These are phyloP conservation scores for Diacarnus erythraeanus DNA, from an alignment of 37 sponge, comb jelly and placozoan genomes.

Conservation along the genomic window DNA sequence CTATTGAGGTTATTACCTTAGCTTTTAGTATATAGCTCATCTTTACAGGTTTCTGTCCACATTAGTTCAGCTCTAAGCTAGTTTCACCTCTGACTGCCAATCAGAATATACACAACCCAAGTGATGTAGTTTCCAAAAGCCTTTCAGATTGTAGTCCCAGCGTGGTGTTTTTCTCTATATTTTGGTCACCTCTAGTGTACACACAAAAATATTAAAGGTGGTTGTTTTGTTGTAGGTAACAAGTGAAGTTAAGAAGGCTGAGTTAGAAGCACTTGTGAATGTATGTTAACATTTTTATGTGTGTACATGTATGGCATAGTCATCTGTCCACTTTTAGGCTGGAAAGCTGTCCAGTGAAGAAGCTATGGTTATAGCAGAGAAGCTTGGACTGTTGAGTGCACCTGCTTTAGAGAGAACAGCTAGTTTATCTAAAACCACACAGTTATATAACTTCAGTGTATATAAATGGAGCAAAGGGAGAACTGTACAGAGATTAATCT, in stretches of 20 bases:
- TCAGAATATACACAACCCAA: no score
- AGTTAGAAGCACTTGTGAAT: conserved; percentile 19
- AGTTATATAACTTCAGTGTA: conserved; percentile 75
- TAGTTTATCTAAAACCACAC: conserved; percentile 24
- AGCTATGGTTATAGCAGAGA: conserved; percentile 47
- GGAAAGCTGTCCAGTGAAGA: conserved; percentile 55
- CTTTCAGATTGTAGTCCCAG: no score
- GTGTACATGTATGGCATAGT: background rate
- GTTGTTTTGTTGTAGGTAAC: background rate
- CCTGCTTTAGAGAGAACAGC: conserved; percentile 1
- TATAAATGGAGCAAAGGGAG: conserved; percentile 63
- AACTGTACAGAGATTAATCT: conserved; percentile 73
- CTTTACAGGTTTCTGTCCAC: no score
- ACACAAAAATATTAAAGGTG: no score
- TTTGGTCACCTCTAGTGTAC: no score
- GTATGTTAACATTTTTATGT: background rate
- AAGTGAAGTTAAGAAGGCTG: conserved; percentile 19
- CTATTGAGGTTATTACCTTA: no score
- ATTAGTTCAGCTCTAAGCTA: no score
- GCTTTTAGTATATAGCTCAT: no score
- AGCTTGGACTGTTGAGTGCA: conserved; percentile 15
- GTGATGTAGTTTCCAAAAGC: no score
- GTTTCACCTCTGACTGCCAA: no score
- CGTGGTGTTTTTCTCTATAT: no score
- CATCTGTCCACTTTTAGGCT: conserved; percentile 11